Conservation (phyloP, 2,113 vertebrate species). For the Colossoma macropomum region DNA sequence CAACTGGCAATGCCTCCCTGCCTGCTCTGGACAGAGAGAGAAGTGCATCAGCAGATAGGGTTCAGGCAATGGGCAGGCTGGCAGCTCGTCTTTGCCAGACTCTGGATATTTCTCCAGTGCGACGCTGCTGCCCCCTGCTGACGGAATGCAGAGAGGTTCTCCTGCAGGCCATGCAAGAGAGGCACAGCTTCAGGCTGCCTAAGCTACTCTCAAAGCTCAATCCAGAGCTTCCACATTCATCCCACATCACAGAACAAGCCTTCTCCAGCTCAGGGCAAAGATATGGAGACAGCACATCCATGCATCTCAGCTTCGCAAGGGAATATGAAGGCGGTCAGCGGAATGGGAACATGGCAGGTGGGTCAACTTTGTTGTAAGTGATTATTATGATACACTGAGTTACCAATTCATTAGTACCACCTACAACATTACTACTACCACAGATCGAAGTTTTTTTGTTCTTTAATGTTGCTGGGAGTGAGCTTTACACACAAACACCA, state of each 20-base stretch:
- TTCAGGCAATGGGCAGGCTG: constrained; percentile 54
- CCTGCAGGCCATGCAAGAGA: constrained; percentile 66
- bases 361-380: not conserved
- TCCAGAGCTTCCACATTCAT: not conserved
- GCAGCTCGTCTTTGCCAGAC: constrained; percentile 66
- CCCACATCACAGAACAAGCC: not conserved
- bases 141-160: constrained; percentile 75
- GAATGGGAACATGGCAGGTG: constrained; percentile 56
- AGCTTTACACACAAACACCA: too few relatives aligned
- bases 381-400: not conserved
- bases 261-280: constrained; percentile 14
- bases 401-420: too few relatives aligned
- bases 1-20: constrained; percentile 18
- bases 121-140: constrained; percentile 69
- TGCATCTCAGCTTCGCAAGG: not conserved
- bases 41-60: not conserved
- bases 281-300: constrained; percentile 3
- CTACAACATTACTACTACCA: too few relatives aligned
- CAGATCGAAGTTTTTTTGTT: too few relatives aligned
- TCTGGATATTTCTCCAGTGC: constrained; percentile 67
- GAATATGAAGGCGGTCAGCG: constrained; percentile 2
- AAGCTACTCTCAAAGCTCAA: constrained; percentile 37
- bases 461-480: too few relatives aligned
- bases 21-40: not conserved
- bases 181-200: constrained; percentile 71